phyloP scores from a whole-genome alignment of 2,797 vertebrate species.

The Eidolon dupreanum region DNA sequence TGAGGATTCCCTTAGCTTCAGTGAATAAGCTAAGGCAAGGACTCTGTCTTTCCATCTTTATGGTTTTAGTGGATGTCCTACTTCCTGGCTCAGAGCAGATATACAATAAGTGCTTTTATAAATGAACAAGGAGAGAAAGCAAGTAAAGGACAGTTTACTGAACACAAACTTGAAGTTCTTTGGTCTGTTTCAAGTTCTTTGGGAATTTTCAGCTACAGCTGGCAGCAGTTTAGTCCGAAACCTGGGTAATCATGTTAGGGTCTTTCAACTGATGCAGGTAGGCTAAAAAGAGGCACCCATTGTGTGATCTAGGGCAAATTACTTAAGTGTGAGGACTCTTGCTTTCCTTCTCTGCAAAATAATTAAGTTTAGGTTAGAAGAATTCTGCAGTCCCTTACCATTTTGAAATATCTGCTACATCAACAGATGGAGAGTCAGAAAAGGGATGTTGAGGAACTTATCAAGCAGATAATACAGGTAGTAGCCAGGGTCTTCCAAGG shows the following conservation, averaged over 20 bases:
- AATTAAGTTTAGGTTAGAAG: neutral
- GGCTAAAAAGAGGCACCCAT: neutral
- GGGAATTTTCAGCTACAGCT: neutral
- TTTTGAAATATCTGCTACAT: slow-evolving; percentile 8
- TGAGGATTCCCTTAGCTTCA: neutral
- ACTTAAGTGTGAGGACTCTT: neutral
- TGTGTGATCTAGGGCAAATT: neutral
- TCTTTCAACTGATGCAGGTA: neutral
- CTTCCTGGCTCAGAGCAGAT: neutral
- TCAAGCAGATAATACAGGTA: neutral
- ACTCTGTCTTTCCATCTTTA: neutral
- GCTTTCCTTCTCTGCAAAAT: slow-evolving; percentile 1
- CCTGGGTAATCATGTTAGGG: neutral
- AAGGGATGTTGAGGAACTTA: neutral
- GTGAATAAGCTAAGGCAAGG: neutral
- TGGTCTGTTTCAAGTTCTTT: neutral
- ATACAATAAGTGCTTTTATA: neutral
- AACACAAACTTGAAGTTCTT: neutral
- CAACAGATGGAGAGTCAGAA: neutral
- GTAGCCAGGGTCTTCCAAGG: neutral
- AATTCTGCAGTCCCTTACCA: neutral
- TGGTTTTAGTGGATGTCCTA: neutral
- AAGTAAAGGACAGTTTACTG: neutral
- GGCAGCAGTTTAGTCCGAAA: neutral
- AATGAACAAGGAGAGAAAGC: neutral